Evolutionary conservation across 2,113 vertebrate genomes (phyloP), one percentile per base, ranked within the genome.

Genomic region (Hipposideros armiger): DNA sequence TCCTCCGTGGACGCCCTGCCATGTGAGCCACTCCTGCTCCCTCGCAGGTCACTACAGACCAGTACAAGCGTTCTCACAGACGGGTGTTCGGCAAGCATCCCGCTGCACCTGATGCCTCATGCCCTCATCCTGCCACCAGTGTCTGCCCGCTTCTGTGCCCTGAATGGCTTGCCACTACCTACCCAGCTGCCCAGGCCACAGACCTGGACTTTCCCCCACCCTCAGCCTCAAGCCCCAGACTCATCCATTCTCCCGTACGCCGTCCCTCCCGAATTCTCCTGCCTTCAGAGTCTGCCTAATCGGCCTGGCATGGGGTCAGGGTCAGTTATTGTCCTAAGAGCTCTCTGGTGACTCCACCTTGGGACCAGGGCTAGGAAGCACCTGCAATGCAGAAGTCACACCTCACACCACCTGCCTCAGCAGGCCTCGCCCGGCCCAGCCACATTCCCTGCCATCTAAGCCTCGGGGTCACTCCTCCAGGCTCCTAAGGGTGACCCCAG

Each of bases 11-110:
- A 22, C 9, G 58, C 20, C 58, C 1, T 20, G 20, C 58, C 58
- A 50, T 8, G 8, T 10, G 58, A 24, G 56, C 58, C 58, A 58
- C 22, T 24, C 58, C 8, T 20, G 6, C 4, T 9, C 22, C 5
- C 58, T 50, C 58, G 40, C 13, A 0, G 3, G 28, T 22, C 60
- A 6, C 24, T 5, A 9, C 20, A 36, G 50, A 69, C 42, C 28
- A 30, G 20, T 0, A 13, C 24, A 15, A 4, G 20, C 60, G 14
- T 26, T 13, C 67, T 20, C 13, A 2, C 0, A 1, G 40, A 26
- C 15, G 0, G 16, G 11, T 2, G 28, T 20, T 7, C 2, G 9
- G 87, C 20, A 30, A 70, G 80, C 42, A 0, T 8, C n/a, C 69
- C 1, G 47, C 58, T 30, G 13, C 19, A n/a, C 10, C 19, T 8